Conservation (phyloP, 2,113 vertebrate species). For the Thamnaconus septentrionalis region DNA sequence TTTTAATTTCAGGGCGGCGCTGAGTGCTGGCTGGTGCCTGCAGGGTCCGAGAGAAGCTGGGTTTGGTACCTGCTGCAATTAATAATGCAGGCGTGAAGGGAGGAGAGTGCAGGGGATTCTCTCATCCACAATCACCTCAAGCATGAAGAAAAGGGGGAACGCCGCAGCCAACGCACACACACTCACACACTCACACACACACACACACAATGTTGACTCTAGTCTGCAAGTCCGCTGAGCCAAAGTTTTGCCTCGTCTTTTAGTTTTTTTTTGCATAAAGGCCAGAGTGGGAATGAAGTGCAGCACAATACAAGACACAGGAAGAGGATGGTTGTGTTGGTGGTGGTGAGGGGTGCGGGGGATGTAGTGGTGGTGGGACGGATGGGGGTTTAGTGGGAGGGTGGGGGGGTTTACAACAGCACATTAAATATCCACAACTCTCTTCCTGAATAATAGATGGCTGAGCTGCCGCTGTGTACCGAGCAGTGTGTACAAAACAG, state of each 20-base stretch:
- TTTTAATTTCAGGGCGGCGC: constrained; percentile 63
- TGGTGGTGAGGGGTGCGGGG: constrained; percentile 14
- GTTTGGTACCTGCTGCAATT: constrained; percentile 60
- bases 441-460: constrained; percentile 68
- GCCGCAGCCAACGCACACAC: background rate
- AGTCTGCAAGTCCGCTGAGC: background rate
- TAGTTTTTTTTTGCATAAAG: constrained; percentile 9
- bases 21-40: constrained; percentile 41
- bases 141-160: constrained; percentile 20
- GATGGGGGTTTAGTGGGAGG: constrained; percentile 2
- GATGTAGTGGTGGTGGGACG: background rate
- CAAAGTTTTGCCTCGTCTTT: too few relatives aligned
- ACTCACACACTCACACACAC: constrained; percentile 1
- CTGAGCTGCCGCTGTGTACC: constrained; percentile 36
- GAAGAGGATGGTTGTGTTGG: too few relatives aligned
- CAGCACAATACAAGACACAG: constrained; percentile 8
- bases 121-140: constrained; percentile 62
- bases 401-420: constrained; percentile 41
- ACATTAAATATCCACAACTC: constrained; percentile 72
- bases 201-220: constrained; percentile 17
- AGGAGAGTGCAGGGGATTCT: constrained; percentile 53
- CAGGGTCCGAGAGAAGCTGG: constrained; percentile 56
- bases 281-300: constrained; percentile 23
- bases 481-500: constrained; percentile 21
- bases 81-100: constrained; percentile 66